Conservation (phyloP, 2,888 invertebrate genomes). For the Chrysotoxum bicinctum region DNA sequence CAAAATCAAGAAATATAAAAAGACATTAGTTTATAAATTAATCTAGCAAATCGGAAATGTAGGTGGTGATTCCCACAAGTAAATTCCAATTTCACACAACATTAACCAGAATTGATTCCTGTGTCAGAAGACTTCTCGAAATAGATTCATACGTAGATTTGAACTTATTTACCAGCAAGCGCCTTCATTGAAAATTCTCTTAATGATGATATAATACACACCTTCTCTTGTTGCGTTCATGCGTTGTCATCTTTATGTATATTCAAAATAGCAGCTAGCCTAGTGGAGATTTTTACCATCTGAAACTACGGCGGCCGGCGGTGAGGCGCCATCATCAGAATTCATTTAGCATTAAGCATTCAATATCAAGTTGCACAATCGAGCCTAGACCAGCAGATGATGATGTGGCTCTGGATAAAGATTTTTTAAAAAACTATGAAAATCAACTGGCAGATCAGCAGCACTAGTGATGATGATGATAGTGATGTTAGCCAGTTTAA, state of each 20-base stretch:
- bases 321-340: slow-evolving; percentile 45
- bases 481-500: slow-evolving; percentile 44
- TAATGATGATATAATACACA: slow-evolving; percentile 30
- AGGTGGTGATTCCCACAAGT: slow-evolving; percentile 52
- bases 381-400: not conserved
- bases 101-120: slow-evolving; percentile 61
- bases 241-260: slow-evolving; percentile 2
- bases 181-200: slow-evolving; percentile 43
- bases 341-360: slow-evolving; percentile 18
- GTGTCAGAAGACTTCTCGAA: slow-evolving; percentile 52
- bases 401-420: slow-evolving; percentile 45
- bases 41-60: slow-evolving; percentile 17
- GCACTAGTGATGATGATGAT: slow-evolving; percentile 13
- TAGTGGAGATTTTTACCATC: not conserved
- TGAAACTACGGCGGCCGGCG: not conserved
- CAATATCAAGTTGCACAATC: slow-evolving; percentile 64
- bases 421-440: slow-evolving; percentile 28
- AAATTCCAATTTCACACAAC: slow-evolving; percentile 46
- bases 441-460: slow-evolving; percentile 29
- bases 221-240: slow-evolving; percentile 41
- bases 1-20: not conserved
- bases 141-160: slow-evolving; percentile 64
- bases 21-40: not conserved
- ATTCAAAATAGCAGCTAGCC: slow-evolving; percentile 38
- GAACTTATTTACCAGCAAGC: slow-evolving; percentile 57